Percentiles rank a stretch among this genome's conserved stretches.
phyloP scores from a whole-genome alignment of 2,888 invertebrate species.

The Eumerus sabulonum region DNA sequence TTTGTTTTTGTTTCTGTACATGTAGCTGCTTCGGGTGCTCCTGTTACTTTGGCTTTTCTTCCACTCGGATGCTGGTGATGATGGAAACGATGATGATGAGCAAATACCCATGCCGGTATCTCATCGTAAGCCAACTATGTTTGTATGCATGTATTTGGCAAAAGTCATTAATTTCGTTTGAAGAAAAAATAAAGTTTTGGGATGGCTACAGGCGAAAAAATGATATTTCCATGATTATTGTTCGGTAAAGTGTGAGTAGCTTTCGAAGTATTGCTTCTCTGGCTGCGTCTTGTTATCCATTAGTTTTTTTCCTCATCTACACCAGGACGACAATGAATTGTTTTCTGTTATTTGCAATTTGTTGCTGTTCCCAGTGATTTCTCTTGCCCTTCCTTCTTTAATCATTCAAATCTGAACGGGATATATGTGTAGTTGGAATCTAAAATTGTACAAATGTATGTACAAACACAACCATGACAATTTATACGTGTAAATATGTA shows the following conservation, averaged over 20 bases:
- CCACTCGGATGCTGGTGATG: slow-evolving; percentile 31
- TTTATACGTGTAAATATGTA: no score
- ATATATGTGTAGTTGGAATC: no score
- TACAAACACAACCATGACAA: no score
- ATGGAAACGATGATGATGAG: slow-evolving; percentile 55
- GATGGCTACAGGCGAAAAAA: slow-evolving; percentile 27
- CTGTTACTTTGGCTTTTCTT: slow-evolving; percentile 8
- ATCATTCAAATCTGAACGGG: no score
- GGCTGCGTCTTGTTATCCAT: slow-evolving; percentile 16
- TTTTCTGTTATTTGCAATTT: slow-evolving; percentile 45
- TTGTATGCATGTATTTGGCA: not conserved
- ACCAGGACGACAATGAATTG: slow-evolving; percentile 44
- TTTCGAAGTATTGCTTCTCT: slow-evolving; percentile 43
- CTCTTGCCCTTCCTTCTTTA: not conserved
- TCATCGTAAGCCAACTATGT: not conserved
- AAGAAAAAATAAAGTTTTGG: slow-evolving; percentile 45
- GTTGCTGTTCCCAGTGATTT: slow-evolving; percentile 26
- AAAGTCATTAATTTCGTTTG: slow-evolving; percentile 59
- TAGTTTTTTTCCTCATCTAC: slow-evolving; percentile 15
- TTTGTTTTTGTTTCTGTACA: no score
- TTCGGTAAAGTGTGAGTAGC: slow-evolving; percentile 53
- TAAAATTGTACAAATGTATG: no score
- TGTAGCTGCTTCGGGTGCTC: slow-evolving; percentile 38
- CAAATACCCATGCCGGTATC: slow-evolving; percentile 34
- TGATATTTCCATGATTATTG: slow-evolving; percentile 62